Evolutionary conservation across 2,113 vertebrate species (phyloP).

Genomic region (Salvelinus alpinus): DNA sequence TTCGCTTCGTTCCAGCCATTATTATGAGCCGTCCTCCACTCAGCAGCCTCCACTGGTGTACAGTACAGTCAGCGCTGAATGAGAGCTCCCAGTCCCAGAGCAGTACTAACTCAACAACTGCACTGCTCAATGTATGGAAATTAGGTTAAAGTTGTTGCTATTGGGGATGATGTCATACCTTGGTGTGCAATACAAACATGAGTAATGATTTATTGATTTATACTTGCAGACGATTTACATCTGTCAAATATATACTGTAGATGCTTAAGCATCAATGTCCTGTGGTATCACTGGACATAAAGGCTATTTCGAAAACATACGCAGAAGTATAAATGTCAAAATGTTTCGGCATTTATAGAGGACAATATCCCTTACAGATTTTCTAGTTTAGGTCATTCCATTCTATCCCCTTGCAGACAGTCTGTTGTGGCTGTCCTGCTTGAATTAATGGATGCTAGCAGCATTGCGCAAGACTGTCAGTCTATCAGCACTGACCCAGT

Average conservation of each 20-base stretch:
- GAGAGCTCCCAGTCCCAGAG: background rate
- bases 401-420: conserved; percentile 1
- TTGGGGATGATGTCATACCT: conserved; percentile 4
- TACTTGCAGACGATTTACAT: background rate
- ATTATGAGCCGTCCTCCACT: too few relatives aligned
- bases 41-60: background rate
- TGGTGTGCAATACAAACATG: background rate
- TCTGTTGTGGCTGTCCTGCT: background rate
- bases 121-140: background rate
- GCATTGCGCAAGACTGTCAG: conserved; percentile 28
- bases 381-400: background rate
- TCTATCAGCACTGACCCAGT: conserved; percentile 27
- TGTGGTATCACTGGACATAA: background rate
- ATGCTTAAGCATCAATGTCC: background rate
- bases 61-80: background rate
- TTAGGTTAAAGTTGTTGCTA: conserved; percentile 3
- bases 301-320: background rate
- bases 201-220: background rate
- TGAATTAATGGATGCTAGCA: conserved; percentile 30
- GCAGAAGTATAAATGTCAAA: background rate
- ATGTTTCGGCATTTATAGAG: background rate
- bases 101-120: background rate
- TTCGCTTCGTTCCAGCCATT: too few relatives aligned
- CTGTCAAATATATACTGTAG: background rate
- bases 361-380: background rate